Base-by-base conservation (phyloP, 2,797 vertebrate genomes). In the Nasua narica region DNA sequence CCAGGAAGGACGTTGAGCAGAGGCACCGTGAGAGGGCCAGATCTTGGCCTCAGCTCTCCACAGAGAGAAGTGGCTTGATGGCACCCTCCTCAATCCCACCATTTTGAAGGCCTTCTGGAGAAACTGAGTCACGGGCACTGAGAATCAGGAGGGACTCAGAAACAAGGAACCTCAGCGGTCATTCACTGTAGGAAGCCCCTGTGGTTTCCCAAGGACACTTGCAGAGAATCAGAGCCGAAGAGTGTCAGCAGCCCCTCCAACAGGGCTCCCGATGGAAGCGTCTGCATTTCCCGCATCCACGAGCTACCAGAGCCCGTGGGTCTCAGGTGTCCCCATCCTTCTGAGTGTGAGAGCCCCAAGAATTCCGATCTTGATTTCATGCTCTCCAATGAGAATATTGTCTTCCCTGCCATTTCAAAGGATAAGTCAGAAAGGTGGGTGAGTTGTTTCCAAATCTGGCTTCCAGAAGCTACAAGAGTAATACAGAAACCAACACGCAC, bases 401-500 rank as follows among this genome's bases (percentile, higher is more conserved):
- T 89, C 74, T 87, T 83, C 29, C n/a, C 60, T 93, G 52, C 43
- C 48, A 92, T 97, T 93, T 97, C 50, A 97, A 72, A 15, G 54
- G 87, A 65, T 78, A 93, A 87, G 56, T 95, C 93, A 79, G 90
- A 86, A 91, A 74, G 48, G 50, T 91, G 13, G 43, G 25, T 4
- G 86, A 94, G 21, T 0, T 0, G 21, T 69, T 94, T 93, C 78
- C 90, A 95, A 43, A 77, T 94, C 13, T 70, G 62, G 56, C 77
- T 97, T 96, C 82, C 60, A 93, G 94, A 82, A 35, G 77, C 25
- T 87, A 90, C 82, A 62, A 94, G 98, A 96, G 88, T 91, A 95
- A 97, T 97, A 97, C 98, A 98, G 94, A 94, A 97, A 95, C 94
- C 97, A 95, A 89, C 91, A 40, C 11, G 83, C 32, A 5, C 11